Percentiles rank a stretch among this genome's conserved stretches.
These are phyloP conservation scores for Scaptomyza graminum DNA, from an alignment of 1,140 invertebrate species.

Conservation along the genomic window DNA sequence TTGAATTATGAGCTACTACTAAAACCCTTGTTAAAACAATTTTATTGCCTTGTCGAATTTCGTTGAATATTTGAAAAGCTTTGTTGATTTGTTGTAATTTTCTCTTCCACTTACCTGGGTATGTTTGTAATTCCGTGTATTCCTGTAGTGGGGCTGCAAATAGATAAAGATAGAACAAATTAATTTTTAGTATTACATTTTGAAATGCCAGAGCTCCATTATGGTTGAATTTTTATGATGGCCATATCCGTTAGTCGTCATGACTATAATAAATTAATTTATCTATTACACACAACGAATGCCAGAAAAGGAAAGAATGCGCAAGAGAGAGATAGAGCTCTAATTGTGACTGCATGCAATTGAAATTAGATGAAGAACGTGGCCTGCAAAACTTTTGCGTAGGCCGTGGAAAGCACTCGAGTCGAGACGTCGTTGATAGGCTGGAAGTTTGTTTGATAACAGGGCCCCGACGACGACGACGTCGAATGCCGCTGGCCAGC, in stretches of 20 bases:
- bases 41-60: neutral
- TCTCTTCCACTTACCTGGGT: slow-evolving; percentile 70
- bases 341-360: slow-evolving; percentile 73
- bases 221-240: slow-evolving; percentile 61
- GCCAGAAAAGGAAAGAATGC: neutral
- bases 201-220: slow-evolving; percentile 55
- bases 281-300: slow-evolving; percentile 66
- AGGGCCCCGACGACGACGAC: slow-evolving; percentile 35
- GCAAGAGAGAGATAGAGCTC: slow-evolving; percentile 19
- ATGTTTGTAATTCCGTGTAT: slow-evolving; percentile 79
- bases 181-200: slow-evolving; percentile 44
- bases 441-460: slow-evolving; percentile 58
- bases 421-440: slow-evolving; percentile 24
- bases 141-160: slow-evolving; percentile 80
- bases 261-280: slow-evolving; percentile 80
- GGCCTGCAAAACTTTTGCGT: slow-evolving; percentile 39
- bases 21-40: neutral
- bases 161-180: slow-evolving; percentile 33
- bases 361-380: slow-evolving; percentile 56
- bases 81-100: neutral
- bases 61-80: too few species aligned
- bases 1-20: slow-evolving; percentile 15
- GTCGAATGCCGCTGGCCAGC: slow-evolving; percentile 33
- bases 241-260: slow-evolving; percentile 74
- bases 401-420: slow-evolving; percentile 32